A percentile compares a stretch with the other conserved stretches of the same genome.
Evolutionary conservation across 2,888 invertebrate species (phyloP).

Genomic region (Drosophila kambysellisi): DNA sequence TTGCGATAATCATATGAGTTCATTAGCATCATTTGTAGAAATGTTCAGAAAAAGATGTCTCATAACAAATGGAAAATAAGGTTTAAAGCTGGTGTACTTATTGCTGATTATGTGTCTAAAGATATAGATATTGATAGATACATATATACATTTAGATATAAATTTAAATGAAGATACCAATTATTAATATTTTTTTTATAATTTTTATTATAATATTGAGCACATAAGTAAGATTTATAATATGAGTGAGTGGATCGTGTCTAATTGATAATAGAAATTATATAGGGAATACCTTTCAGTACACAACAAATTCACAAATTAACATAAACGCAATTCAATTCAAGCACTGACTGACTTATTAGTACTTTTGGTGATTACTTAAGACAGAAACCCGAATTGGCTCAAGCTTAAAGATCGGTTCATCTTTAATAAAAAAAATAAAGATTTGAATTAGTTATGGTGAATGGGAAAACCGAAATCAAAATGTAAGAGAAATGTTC

Average conservation of each 20-base stretch:
- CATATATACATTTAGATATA: not conserved
- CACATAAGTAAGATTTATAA: no score
- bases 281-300: not conserved
- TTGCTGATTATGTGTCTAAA: not conserved
- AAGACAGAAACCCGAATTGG: not conserved
- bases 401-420: not conserved
- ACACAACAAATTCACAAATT: not conserved
- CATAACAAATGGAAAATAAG: not conserved
- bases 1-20: conserved; percentile 17
- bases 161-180: no score
- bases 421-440: not conserved
- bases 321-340: not conserved
- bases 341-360: not conserved
- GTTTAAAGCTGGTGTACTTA: not conserved
- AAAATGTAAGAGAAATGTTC: not conserved
- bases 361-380: not conserved
- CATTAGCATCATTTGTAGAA: conserved; percentile 3
- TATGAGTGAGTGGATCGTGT: not conserved
- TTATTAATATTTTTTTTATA: no score
- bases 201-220: no score
- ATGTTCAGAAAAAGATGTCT: not conserved
- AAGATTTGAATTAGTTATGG: not conserved
- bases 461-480: not conserved
- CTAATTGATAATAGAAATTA: not conserved
- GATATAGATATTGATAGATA: not conserved